Base-by-base conservation (phyloP, 1,140 invertebrate species). In the Heliconius eleuchia region DNA sequence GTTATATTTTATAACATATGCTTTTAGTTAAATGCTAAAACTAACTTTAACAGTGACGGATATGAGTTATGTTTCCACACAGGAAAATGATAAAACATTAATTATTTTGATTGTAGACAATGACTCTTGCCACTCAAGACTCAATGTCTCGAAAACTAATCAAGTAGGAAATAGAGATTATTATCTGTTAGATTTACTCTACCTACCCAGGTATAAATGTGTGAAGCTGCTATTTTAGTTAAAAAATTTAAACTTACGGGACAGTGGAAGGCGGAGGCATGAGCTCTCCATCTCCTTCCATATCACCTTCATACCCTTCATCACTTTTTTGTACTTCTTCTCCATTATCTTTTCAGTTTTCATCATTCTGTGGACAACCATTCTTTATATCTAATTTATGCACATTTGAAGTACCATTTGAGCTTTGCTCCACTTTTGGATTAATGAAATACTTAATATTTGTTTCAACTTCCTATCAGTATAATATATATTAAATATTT, bases 221-320 rank as follows among this genome's bases (percentile, higher is more conserved):
- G 13, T 19, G 18, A 52, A 52, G 5, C 18, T 52, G 50, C 18
- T 2, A 0, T 52, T 19, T 52, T 52, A 52, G 18, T 52, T 52
- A 19, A 19, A 37, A 71, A 71, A 0, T 71, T 37, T 19, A 18
- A 23, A 23, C 90, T 93, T 85, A 94, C 92, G 93, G 93, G 71
- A 93, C 87, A 74, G 87, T 90, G 42, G 88, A 87, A 5, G 97
- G 97, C 46, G 97, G 97, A 8, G 97, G 97, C 97, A 98, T 98
- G 50, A 97, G 95, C 66, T 95, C 94, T 18, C 95, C 95, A 87
- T 97, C 97, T 0, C 95, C 95, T 94, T 96, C 95, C 88, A 93
- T 94, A 76, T 96, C 96, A 16, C 94, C 94, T 86, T 95, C 94
- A 88, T 94, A 95, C 0, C 94, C 94, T 42, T 95, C 94, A 88